phyloP scores from a whole-genome alignment of 2,113 vertebrate species.

The Myiopsitta monachus region DNA sequence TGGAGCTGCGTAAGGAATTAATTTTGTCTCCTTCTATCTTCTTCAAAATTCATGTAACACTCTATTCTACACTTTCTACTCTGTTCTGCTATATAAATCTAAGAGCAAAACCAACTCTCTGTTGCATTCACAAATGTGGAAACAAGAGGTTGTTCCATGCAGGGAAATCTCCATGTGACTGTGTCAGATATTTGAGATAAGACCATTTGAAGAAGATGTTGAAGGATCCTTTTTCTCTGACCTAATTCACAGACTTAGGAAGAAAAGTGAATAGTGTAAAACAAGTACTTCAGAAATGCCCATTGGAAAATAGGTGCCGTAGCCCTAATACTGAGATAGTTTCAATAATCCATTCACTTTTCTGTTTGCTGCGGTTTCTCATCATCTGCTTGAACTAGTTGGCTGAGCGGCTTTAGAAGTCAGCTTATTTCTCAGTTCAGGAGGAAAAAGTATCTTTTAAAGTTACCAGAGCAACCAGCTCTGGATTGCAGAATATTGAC shows the following conservation, averaged over 20 bases:
- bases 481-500: not conserved
- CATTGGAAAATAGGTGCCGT: not conserved
- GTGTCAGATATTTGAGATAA: not conserved
- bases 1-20: not conserved
- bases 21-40: not conserved
- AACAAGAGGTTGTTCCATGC: not conserved
- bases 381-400: not conserved
- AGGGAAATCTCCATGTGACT: not conserved
- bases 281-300: not conserved
- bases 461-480: constrained; percentile 20
- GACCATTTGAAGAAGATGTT: not conserved
- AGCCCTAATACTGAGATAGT: not conserved
- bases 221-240: not conserved
- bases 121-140: not conserved
- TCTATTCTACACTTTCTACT: not conserved
- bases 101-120: not conserved
- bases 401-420: not conserved
- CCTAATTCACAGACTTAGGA: not conserved
- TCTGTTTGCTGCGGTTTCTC: not conserved
- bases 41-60: not conserved
- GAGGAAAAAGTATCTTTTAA: not conserved
- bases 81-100: not conserved
- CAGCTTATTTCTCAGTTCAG: not conserved
- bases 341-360: not conserved
- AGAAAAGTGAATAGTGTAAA: not conserved